Percentiles rank a stretch among this genome's conserved stretches.
These are phyloP conservation scores for Armadillidium nasatum DNA, from an alignment of 1,140 invertebrate genomes.

Conservation along the genomic window DNA sequence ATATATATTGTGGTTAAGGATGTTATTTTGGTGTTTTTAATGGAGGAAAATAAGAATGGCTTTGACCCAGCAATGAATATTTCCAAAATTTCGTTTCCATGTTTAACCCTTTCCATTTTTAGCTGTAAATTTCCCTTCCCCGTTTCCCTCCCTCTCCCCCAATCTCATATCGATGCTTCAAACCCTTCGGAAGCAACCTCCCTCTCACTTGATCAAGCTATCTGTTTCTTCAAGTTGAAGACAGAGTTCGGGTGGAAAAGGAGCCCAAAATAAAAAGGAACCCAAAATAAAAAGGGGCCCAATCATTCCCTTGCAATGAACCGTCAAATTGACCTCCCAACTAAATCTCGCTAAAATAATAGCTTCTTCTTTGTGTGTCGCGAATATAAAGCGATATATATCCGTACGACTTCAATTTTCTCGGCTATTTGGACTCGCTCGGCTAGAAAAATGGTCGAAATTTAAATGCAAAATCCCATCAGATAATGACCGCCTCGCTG, in stretches of 20 bases:
- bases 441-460: slow-evolving; percentile 45
- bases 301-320: slow-evolving; percentile 20
- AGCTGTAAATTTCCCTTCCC: no score
- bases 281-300: background rate
- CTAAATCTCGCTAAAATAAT: slow-evolving; percentile 42
- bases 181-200: no score
- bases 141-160: no score
- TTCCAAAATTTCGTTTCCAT: no score
- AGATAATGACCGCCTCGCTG: slow-evolving; percentile 44
- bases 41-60: no score
- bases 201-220: background rate
- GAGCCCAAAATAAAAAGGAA: no score
- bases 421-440: slow-evolving; percentile 45
- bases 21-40: no score
- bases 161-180: no score
- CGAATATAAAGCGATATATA: slow-evolving; percentile 43
- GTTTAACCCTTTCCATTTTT: no score
- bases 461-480: slow-evolving; percentile 46
- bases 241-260: background rate
- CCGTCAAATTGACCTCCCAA: slow-evolving; percentile 32
- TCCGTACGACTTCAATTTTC: slow-evolving; percentile 46
- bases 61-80: no score
- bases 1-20: no score
- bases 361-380: slow-evolving; percentile 42
- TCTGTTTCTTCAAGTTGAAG: background rate